Evolutionary conservation across 1,140 invertebrate species (phyloP).

Genomic region (Lethocerus indicus): DNA sequence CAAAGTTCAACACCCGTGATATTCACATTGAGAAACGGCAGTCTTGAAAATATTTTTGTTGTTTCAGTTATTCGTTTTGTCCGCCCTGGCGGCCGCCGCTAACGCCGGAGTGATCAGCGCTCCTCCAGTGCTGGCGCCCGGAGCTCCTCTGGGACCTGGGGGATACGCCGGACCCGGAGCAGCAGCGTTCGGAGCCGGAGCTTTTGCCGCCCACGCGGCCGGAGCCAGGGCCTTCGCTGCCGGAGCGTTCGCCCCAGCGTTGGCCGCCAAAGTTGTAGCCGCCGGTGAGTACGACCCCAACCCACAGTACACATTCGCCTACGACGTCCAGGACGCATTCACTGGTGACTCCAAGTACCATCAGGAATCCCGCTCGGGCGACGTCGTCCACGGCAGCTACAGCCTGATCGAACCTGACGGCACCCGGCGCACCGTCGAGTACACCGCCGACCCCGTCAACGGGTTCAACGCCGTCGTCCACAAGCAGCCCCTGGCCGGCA

Average conservation of each 20-base stretch:
- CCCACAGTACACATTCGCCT: slow-evolving; percentile 36
- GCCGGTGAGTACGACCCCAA: slow-evolving; percentile 13
- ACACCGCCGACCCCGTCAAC: slow-evolving; percentile 17
- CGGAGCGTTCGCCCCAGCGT: slow-evolving; percentile 11
- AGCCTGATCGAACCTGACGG: slow-evolving; percentile 27
- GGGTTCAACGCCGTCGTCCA: too few species aligned
- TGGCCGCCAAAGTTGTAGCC: slow-evolving; percentile 20
- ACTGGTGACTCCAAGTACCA: slow-evolving; percentile 48
- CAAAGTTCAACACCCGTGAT: too few species aligned
- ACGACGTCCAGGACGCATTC: slow-evolving; percentile 38
- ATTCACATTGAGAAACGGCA: too few species aligned
- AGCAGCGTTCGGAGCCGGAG: slow-evolving; percentile 10
- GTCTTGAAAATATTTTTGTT: too few species aligned
- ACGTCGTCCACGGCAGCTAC: slow-evolving; percentile 47
- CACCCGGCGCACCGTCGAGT: slow-evolving; percentile 23
- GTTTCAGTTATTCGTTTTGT: slow-evolving; percentile 22
- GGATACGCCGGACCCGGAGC: slow-evolving; percentile 13
- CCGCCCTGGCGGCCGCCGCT: slow-evolving; percentile 20
- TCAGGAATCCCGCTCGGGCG: slow-evolving; percentile 36
- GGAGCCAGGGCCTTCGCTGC: slow-evolving; percentile 15
- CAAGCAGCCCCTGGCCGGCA: too few species aligned
- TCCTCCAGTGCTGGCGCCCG: too few species aligned
- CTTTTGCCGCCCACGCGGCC: too few species aligned
- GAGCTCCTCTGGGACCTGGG: slow-evolving; percentile 13
- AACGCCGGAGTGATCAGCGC: slow-evolving; percentile 19